Conservation (phyloP, 92 coral and sea anemone genomes). For the Pocillopora grandis region DNA sequence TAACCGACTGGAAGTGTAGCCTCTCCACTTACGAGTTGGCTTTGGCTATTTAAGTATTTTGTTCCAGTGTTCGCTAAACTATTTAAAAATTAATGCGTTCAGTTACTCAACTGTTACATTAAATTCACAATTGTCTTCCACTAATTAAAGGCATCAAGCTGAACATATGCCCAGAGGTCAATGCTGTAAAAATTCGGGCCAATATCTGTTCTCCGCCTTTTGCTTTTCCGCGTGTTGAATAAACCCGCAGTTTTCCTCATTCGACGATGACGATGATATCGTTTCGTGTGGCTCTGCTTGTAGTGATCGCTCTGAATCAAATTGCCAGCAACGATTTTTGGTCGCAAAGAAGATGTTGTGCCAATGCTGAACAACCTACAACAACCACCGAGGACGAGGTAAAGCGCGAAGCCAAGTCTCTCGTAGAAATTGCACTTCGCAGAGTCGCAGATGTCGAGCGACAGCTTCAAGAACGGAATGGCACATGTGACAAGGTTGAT, state of each 20-base stretch:
- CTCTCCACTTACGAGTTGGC: too few species aligned
- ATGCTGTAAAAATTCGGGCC: too few species aligned
- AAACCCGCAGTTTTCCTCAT: too few species aligned
- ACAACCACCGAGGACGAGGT: not conserved
- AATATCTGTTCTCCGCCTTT: not conserved
- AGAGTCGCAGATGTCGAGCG: constrained; percentile 30
- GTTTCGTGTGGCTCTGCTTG: not conserved
- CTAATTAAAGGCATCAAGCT: too few species aligned
- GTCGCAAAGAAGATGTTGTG: not conserved
- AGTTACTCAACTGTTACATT: too few species aligned
- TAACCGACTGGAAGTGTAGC: too few species aligned
- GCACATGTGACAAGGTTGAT: constrained; percentile 23
- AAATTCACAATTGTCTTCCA: too few species aligned
- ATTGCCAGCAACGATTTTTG: not conserved
- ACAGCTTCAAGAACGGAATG: constrained; percentile 30
- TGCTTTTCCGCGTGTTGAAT: not conserved
- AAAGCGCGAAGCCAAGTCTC: not conserved
- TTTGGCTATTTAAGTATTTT: too few species aligned
- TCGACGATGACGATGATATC: constrained; percentile 10
- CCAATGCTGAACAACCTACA: not conserved
- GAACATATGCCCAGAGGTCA: too few species aligned
- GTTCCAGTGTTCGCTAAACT: too few species aligned
- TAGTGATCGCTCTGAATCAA: not conserved
- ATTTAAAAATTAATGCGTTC: too few species aligned
- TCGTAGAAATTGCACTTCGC: constrained; percentile 17